Evolutionary conservation across 2,888 invertebrate species (phyloP), one percentile per base, ranked within the genome.

Genomic region (Uloborus plumipes): DNA sequence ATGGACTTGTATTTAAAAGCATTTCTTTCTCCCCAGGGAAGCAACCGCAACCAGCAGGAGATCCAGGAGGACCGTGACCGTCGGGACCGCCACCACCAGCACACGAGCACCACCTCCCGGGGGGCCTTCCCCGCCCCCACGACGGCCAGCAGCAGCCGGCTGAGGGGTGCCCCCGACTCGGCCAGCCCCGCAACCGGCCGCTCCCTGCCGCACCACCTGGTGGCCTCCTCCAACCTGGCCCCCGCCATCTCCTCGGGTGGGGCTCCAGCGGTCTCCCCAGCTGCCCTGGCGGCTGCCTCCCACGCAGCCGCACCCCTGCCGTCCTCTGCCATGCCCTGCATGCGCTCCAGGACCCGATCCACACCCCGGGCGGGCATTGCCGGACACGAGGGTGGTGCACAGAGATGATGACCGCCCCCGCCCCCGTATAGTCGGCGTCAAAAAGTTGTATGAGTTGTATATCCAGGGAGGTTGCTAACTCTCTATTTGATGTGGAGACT

Each of bases 341-440:
- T 85, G 71, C 81, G 85, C 18, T 85, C 85, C 20, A 70, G 83
- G 72, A 85, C 85, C 20, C 79, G 85, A 14, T 85, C 85, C 15
- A 82, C 85, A 1, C 84, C 84, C 22, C 73, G 81, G 7, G 84
- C 84, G 13, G 73, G 76, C 15, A 71, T 84, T 22, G 59, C 80
- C 31, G 78, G 65, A 14, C 81, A 82, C 16, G 84, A 82, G 20
- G 59, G 74, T 18, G 39, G 65, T 4, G 55, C 84, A 22, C 84
- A 77, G 59, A 84, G 84, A 73, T 84, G 82, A 84, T 80, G 71
- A 67, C 39, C 39, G 11, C 39, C 39, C 39, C 6, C 39, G 7
- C 1, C 39, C 39, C 9, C 1, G 39, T 39, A 9, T 39, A 9
- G 39, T 39, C 39, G 39, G 1, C 39, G 26, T 6, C 39, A 1